phyloP scores from a whole-genome alignment of 2,113 vertebrate species.

The Barbus barbus region DNA sequence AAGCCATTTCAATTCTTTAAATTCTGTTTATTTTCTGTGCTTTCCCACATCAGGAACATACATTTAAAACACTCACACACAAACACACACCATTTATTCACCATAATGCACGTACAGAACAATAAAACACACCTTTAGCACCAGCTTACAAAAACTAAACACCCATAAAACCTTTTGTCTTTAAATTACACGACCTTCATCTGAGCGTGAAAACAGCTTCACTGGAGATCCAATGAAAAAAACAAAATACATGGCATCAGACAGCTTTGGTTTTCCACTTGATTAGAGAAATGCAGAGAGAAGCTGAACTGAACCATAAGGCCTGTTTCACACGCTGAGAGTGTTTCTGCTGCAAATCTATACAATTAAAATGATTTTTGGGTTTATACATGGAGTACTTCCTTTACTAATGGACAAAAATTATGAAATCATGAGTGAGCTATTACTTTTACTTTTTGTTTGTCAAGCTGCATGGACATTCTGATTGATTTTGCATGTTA shows the following conservation, averaged over 20 bases:
- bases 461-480: too few relatives aligned
- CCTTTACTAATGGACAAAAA: neutral
- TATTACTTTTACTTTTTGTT: neutral
- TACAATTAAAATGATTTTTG: neutral
- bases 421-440: neutral
- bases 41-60: conserved; percentile 44
- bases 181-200: neutral
- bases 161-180: neutral
- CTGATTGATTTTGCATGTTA: neutral
- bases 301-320: neutral
- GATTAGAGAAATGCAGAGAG: neutral
- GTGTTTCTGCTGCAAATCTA: neutral
- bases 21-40: neutral
- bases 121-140: conserved; percentile 10
- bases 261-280: conserved; percentile 13
- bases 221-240: neutral
- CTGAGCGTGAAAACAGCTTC: conserved; percentile 5
- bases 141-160: conserved; percentile 5
- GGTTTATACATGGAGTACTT: neutral
- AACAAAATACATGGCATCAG: neutral
- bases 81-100: conserved; percentile 42
- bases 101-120: neutral
- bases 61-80: conserved; percentile 53
- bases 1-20: neutral
- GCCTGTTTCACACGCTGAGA: neutral